Evolutionary conservation across 2,888 invertebrate genomes (phyloP), one percentile per base, ranked within the genome.

Genomic region (Apantesis nais): DNA sequence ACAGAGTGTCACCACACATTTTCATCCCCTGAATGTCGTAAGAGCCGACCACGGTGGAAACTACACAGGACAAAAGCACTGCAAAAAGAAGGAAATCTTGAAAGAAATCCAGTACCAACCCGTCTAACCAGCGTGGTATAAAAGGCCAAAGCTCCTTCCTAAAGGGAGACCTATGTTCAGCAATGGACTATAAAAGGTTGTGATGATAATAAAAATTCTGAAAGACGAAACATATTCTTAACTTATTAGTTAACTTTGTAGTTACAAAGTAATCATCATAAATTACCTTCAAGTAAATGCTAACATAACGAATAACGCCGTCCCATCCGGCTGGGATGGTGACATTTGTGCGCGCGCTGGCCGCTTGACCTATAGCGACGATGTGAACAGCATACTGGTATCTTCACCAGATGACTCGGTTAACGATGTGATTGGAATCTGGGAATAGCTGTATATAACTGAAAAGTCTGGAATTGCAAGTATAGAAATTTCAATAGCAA

Each of bases 351-450:
- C 73, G 80, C 74, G 82, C 72, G 72, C 79, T 78, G 86, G 80
- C 87, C 87, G 85, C 79, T 87, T 88, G 90, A 89, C 90, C 89
- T 88, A 85, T 84, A 85, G 67, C 72, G 69, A 72, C 76, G 74
- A 74, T 75, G 58, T 78, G 69, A 68, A 75, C 74, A 78, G 72
- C 68, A 76, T 74, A 64, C 72, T 61, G 55, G 69, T 78, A 78
- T 76, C 79, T 74, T 69, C 61, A 72, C 64, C 70, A 72, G 70
- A 72, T 75, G 76, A 75, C 72, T 75, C 70, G 71, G 66, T 74
- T 72, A 60, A 66, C 69, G 68, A 65, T 64, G 37, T 74, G 83
- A 80, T 80, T 71, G 67, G 69, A 73, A 81, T 82, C 74, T 64
- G n/a, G 37, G 31, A 55, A 19, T 68, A 68, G 67, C 55, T 64